These are phyloP conservation scores for Erethizon dorsatum DNA, from an alignment of 2,797 vertebrate genomes.

Conservation along the genomic window DNA sequence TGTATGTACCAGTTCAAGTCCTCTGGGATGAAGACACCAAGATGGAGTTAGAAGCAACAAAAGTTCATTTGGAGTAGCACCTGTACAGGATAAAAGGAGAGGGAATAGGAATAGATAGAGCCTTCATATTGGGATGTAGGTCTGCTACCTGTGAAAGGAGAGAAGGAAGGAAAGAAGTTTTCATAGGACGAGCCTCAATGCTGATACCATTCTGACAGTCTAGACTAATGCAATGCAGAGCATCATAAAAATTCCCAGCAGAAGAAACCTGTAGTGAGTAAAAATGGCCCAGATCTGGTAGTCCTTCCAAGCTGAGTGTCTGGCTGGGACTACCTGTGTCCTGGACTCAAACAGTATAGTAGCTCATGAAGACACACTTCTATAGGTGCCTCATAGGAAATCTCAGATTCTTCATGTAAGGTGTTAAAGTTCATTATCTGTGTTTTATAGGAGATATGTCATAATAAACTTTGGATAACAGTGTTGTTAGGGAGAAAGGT, in stretches of 20 bases:
- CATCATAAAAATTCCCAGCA: background rate
- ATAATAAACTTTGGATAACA: background rate
- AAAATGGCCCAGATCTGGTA: background rate
- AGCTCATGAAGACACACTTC: background rate
- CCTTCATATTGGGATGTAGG: background rate
- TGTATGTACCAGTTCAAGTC: background rate
- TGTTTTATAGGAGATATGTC: background rate
- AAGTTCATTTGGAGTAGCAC: background rate
- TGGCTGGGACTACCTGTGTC: background rate
- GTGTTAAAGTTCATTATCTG: background rate
- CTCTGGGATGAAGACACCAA: background rate
- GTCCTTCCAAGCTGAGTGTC: rapidly evolving
- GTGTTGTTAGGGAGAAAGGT: background rate
- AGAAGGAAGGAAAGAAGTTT: background rate
- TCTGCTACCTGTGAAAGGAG: background rate
- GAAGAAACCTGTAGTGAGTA: background rate
- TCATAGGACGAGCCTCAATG: background rate
- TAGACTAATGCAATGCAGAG: background rate
- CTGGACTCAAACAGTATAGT: background rate
- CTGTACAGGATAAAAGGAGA: background rate
- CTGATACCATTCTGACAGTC: background rate
- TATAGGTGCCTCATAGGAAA: background rate
- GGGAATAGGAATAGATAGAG: background rate
- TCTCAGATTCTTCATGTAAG: background rate
- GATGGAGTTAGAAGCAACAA: background rate